Conservation (phyloP, 2,797 vertebrate species). For the Pangasius macronema region DNA sequence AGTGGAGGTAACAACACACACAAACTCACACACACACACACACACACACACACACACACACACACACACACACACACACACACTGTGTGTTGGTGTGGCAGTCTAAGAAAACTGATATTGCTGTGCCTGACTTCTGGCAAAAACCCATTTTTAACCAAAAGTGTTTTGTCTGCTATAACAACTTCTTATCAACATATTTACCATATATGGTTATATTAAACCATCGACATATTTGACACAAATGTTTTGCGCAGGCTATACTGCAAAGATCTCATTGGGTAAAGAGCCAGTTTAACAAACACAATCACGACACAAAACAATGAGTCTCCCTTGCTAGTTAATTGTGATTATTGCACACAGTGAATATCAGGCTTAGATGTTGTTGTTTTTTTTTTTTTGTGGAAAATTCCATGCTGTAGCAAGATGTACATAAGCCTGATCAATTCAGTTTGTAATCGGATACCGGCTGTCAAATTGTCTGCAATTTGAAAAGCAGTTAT, state of each 20-base stretch:
- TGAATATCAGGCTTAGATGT: too few species aligned
- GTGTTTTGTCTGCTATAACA: too few species aligned
- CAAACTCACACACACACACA: neutral
- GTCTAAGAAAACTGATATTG: neutral
- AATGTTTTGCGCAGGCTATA: neutral
- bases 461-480: too few species aligned
- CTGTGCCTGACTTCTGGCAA: neutral
- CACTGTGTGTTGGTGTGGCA: neutral
- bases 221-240: neutral
- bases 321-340: too few species aligned
- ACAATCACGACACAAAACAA: too few species aligned
- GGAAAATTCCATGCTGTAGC: neutral
- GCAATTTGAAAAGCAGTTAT: too few species aligned
- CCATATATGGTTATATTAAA: neutral
- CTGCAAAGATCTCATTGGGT: neutral
- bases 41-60: neutral
- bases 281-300: too few species aligned
- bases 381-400: too few species aligned
- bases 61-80: neutral
- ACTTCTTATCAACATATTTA: neutral
- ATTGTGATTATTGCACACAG: too few species aligned
- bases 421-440: neutral
- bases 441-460: neutral
- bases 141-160: neutral
- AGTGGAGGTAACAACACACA: constrained; percentile 81